Evolutionary conservation across 2,888 invertebrate species (phyloP), one percentile per base, ranked within the genome.

Genomic region (Apamea crenata): DNA sequence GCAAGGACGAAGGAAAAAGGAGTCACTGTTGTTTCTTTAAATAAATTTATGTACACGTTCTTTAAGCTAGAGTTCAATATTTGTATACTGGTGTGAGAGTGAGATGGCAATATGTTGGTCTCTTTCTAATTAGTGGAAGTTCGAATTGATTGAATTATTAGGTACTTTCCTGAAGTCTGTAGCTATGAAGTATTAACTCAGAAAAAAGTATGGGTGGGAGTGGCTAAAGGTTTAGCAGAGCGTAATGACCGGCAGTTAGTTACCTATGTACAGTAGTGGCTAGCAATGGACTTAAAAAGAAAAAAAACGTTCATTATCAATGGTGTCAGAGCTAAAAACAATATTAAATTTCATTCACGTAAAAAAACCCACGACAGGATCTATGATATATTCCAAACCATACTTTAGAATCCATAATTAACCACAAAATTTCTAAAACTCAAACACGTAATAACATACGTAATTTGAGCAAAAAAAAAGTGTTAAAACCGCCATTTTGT

Each of bases 1-100:
- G 80, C 87, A 80, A 85, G 84, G 87, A 77, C 87, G 71, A 83
- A 80, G 70, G 56, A 71, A 85, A 83, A 84, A 84, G 83, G 67
- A 74, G 18, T 36, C 67, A 47, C 44, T 74, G 56, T 74, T 83
- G 67, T 77, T 47, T 85, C 76, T 74, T 73, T 59, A 76, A 63
- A 74, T 74, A 76, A 63, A 70, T 67, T 50, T 73, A 78, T 76
- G 66, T 7, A 16, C 32, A 40, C n/a, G 44, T 71, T 72, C 18
- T 80, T 18, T 47, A 47, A 36, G 36, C 53, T 70, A 10, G 40
- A 63, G 50, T 50, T 81, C 50, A 78, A 77, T 77, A 82, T 86
- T 82, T 71, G 63, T 68, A n/a, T 50, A 74, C 53, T 12, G 25
- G 67, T 78, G 47, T 40, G 6, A 25, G 44, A 72, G 7, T 10